A percentile compares a stretch with the other conserved stretches of the same genome.
Conservation (phyloP, 2,888 invertebrate genomes). For the Andricus quercusramuli region DNA sequence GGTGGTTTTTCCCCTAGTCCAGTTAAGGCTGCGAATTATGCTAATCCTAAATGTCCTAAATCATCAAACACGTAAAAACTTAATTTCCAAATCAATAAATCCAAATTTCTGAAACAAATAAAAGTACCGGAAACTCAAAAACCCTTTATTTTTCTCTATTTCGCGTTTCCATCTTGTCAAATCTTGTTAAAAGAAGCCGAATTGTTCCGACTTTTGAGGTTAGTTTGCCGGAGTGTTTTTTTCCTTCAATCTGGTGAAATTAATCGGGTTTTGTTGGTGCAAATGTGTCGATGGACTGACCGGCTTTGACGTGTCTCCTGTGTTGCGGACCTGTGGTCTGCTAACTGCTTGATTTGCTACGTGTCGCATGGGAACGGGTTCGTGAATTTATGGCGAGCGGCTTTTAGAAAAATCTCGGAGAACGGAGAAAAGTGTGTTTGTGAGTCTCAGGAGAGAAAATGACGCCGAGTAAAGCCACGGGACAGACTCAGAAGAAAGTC, state of each 20-base stretch:
- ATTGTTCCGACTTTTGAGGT: not conserved
- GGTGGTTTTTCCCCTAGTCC: too few relatives aligned
- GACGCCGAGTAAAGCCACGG: slow-evolving; percentile 62
- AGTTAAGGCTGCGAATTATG: too few relatives aligned
- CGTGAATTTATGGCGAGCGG: slow-evolving; percentile 58
- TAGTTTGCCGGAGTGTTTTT: not conserved
- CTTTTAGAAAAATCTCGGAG: slow-evolving; percentile 44
- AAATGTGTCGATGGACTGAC: slow-evolving; percentile 53
- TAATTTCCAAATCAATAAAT: too few relatives aligned
- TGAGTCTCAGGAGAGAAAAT: slow-evolving; percentile 49
- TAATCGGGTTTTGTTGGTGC: slow-evolving; percentile 51
- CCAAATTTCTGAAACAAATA: too few relatives aligned
- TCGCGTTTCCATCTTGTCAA: too few relatives aligned
- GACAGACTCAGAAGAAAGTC: slow-evolving; percentile 69
- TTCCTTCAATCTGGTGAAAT: slow-evolving; percentile 55
- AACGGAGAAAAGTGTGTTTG: not conserved
- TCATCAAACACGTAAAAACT: too few relatives aligned
- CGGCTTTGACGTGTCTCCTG: slow-evolving; percentile 37
- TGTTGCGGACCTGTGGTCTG: slow-evolving; percentile 38
- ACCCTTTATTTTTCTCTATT: too few relatives aligned
- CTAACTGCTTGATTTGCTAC: slow-evolving; percentile 58
- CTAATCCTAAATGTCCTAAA: too few relatives aligned
- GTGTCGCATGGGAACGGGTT: slow-evolving; percentile 56
- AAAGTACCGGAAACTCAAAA: too few relatives aligned
- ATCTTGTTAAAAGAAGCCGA: too few relatives aligned